phyloP scores from a whole-genome alignment of 2,797 vertebrate species.

The Uromys caudimaculatus region DNA sequence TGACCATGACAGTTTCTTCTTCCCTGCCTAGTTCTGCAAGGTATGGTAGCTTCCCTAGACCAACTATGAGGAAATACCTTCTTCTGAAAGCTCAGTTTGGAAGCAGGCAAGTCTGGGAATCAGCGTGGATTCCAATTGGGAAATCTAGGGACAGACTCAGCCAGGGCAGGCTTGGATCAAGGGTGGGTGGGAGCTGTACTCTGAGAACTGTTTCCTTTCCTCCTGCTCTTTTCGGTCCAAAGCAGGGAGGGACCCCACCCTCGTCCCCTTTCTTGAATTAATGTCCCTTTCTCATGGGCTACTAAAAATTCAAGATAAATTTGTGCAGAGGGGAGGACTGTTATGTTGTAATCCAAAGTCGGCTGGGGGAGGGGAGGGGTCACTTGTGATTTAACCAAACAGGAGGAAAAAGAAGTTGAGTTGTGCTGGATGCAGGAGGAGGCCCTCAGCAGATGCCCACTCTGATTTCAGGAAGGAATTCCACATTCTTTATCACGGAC shows the following conservation, averaged over 20 bases:
- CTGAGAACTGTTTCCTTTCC: slow-evolving; percentile 43
- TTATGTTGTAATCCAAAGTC: slow-evolving; percentile 71
- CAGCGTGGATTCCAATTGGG: slow-evolving; percentile 3
- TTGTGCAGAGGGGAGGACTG: slow-evolving; percentile 56
- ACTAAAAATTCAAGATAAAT: slow-evolving; percentile 61
- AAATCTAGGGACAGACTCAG: slow-evolving; percentile 44
- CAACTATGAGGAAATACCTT: slow-evolving; percentile 5
- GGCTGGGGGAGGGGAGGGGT: not conserved
- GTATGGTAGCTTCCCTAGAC: not conserved
- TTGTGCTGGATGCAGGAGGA: not conserved
- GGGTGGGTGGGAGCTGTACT: not conserved
- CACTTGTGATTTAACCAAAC: slow-evolving; percentile 47
- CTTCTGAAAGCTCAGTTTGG: slow-evolving; percentile 41
- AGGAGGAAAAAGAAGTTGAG: not conserved
- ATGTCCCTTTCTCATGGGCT: slow-evolving; percentile 44
- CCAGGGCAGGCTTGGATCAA: not conserved
- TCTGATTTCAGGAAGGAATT: not conserved
- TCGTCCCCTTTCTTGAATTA: slow-evolving; percentile 48
- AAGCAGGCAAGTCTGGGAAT: slow-evolving; percentile 45
- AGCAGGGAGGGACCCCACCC: not conserved
- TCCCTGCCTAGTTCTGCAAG: not conserved
- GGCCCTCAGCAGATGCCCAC: not conserved
- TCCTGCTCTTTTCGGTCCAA: not conserved
- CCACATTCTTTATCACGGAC: not conserved
- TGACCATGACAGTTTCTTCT: not conserved